A percentile compares a stretch with the other conserved stretches of the same genome.
These are phyloP conservation scores for Drosophila barbarae DNA, from an alignment of 2,888 invertebrate genomes.

Conservation along the genomic window DNA sequence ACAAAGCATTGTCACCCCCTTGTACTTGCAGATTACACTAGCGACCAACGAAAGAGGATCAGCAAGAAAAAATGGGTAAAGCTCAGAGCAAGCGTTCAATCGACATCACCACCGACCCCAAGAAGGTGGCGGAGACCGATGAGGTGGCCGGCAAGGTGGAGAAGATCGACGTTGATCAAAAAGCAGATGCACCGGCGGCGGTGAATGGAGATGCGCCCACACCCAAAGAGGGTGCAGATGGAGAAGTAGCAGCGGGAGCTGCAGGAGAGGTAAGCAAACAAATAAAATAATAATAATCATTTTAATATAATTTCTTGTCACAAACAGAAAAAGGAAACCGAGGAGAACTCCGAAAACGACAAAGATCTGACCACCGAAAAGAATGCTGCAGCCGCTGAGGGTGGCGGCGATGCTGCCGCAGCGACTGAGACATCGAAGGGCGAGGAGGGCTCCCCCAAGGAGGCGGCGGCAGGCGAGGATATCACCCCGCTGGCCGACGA, in stretches of 20 bases:
- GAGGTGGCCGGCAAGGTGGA: conserved; percentile 87
- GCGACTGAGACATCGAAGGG: conserved; percentile 73
- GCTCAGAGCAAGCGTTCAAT: conserved; percentile 93
- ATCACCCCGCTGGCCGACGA: conserved; percentile 76
- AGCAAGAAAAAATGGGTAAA: conserved; percentile 86
- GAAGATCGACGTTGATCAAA: conserved; percentile 87
- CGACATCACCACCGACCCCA: conserved; percentile 87
- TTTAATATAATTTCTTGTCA: background rate
- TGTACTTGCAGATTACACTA: conserved; percentile 51
- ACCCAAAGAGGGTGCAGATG: conserved; percentile 76
- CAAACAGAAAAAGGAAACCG: conserved; percentile 82
- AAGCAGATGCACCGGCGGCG: conserved; percentile 75
- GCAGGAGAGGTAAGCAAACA: conserved; percentile 46
- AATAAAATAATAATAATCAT: too few relatives aligned
- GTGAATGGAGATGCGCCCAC: conserved; percentile 84
- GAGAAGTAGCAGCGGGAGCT: conserved; percentile 78
- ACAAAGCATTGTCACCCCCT: conserved; percentile 3
- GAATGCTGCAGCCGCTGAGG: conserved; percentile 74
- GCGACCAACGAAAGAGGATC: conserved; percentile 77
- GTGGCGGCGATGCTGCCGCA: conserved; percentile 47
- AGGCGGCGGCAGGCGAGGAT: conserved; percentile 68
- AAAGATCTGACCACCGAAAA: conserved; percentile 86
- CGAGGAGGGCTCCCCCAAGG: conserved; percentile 64
- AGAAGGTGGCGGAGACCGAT: conserved; percentile 81
- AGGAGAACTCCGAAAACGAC: conserved; percentile 82